phyloP scores from a whole-genome alignment of 2,888 invertebrate species.

The Linnaemya vulpina region DNA sequence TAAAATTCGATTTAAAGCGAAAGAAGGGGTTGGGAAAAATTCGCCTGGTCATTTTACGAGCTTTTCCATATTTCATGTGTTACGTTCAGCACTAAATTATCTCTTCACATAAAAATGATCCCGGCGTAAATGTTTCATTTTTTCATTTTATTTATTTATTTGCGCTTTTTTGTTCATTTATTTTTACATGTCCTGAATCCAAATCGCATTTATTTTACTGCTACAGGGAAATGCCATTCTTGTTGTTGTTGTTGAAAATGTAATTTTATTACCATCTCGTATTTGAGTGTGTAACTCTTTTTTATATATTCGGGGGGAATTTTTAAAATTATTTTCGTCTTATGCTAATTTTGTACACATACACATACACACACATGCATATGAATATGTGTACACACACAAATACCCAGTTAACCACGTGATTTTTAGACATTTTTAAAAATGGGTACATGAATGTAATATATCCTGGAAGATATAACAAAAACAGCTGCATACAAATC shows the following conservation, averaged over 20 bases:
- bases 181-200: conserved; percentile 46
- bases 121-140: conserved; percentile 10
- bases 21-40: not conserved
- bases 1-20: not conserved
- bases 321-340: conserved; percentile 41
- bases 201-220: conserved; percentile 66
- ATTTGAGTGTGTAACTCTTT: conserved; percentile 30
- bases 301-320: not conserved
- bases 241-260: conserved; percentile 9
- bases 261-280: conserved; percentile 48
- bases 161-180: conserved; percentile 40
- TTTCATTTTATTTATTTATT: not conserved
- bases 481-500: too few species aligned
- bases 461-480: too few species aligned
- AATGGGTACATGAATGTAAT: too few species aligned
- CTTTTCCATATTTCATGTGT: not conserved
- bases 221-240: conserved; percentile 37
- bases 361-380: too few species aligned
- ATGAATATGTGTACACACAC: not conserved
- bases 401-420: too few species aligned
- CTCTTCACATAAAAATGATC: conserved; percentile 32
- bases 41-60: conserved; percentile 17
- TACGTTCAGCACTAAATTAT: conserved; percentile 36
- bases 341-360: conserved; percentile 32
- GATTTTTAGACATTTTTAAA: too few species aligned